Evolutionary conservation across 2,888 invertebrate species (phyloP), one percentile per base, ranked within the genome.

Genomic region (Aporophyla lueneburgensis): DNA sequence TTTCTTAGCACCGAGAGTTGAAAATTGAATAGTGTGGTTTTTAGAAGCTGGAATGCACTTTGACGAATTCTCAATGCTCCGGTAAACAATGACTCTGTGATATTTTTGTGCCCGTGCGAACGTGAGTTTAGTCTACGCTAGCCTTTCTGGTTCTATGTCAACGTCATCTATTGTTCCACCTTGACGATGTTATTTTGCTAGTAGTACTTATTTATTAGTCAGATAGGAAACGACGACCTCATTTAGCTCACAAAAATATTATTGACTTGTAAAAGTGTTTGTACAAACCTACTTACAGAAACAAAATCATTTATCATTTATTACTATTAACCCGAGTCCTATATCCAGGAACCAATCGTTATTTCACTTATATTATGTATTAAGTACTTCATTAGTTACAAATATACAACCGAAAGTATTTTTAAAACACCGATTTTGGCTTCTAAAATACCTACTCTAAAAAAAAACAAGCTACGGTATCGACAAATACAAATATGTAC

Each of bases 131-230:
- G 5, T 69, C 21, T 65, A 49, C n/a, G 10, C 6, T 16, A 69
- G 74, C 83, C 76, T 43, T 74, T 83, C 71, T 69, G 53, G 61
- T 69, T 73, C 80, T 76, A 65, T 76, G 80, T 80, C 83, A 76
- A 80, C 63, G 58, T 61, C 56, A 7, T n/a, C 67, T 65, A 69
- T 83, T 83, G 80, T 83, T 54, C 9, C 63, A 46, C n/a, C 59
- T 59, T 43, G 70, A 62, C 65, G 43, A 43, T 83, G 62, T 70
- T 78, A 78, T 82, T 77, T 68, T 70, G 56, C 40, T 56, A 19
- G 46, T 63, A 61, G 9, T 21, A 74, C 63, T 61, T 71, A 59
- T 74, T 63, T 68, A n/a, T n/a, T n/a, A n/a, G n/a, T n/a, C n/a
- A n/a, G n/a, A n/a, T n/a, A n/a, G n/a, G n/a, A n/a, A n/a, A n/a